These are phyloP conservation scores for Hippocampus guttulatus DNA, from an alignment of 2,113 vertebrate genomes.

Conservation along the genomic window DNA sequence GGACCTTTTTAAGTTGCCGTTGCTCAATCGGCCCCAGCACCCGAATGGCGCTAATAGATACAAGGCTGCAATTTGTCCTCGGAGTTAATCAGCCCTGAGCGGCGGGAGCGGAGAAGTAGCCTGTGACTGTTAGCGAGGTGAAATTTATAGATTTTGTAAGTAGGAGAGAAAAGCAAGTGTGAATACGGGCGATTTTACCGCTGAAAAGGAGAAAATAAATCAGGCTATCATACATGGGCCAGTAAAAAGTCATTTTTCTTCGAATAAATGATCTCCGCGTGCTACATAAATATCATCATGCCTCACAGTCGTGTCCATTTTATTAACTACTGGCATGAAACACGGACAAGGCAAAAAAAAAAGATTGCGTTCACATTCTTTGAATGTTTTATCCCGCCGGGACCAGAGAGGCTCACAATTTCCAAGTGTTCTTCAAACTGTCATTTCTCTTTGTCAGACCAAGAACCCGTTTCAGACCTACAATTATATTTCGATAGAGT, in stretches of 20 bases:
- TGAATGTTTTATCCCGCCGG: not conserved
- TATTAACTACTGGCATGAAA: constrained; percentile 40
- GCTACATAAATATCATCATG: constrained; percentile 49
- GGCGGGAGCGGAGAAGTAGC: constrained; percentile 10
- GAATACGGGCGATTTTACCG: constrained; percentile 11
- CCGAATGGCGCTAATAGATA: constrained; percentile 56
- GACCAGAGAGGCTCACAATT: not conserved
- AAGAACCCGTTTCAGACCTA: not conserved
- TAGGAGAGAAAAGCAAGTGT: constrained; percentile 7
- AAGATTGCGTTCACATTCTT: constrained; percentile 10
- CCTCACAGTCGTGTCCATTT: constrained; percentile 43
- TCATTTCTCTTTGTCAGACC: not conserved
- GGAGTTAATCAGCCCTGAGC: constrained; percentile 54
- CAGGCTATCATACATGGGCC: constrained; percentile 41
- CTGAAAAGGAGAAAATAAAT: constrained; percentile 37
- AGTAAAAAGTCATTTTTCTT: constrained; percentile 55
- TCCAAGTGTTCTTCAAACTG: not conserved
- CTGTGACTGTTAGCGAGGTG: not conserved
- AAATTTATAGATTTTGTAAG: constrained; percentile 26
- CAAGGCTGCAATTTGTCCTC: constrained; percentile 55
- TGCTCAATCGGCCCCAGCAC: constrained; percentile 49
- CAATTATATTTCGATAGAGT: not conserved
- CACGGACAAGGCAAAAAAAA: constrained; percentile 6
- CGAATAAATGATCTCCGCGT: constrained; percentile 42
- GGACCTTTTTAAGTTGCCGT: constrained; percentile 45